Evolutionary conservation across 2,888 invertebrate genomes (phyloP).

Genomic region (Amiota minor): DNA sequence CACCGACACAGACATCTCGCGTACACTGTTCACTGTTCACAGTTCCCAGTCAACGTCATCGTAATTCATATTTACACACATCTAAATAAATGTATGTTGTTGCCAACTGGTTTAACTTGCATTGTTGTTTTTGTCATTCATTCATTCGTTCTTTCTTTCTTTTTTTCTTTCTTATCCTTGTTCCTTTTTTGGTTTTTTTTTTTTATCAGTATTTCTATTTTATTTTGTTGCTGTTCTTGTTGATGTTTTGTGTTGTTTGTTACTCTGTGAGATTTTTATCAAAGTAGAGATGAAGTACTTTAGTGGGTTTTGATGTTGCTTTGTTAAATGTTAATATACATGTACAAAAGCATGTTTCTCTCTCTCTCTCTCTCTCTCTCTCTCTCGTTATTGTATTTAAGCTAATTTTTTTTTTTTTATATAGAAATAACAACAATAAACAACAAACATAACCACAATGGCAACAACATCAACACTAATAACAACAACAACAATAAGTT

Average conservation of each 20-base stretch:
- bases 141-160: conserved; percentile 36
- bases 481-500: conserved; percentile 39
- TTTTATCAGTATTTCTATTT: conserved; percentile 37
- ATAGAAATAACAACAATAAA: conserved; percentile 43
- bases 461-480: conserved; percentile 17
- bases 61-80: conserved; percentile 33
- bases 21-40: not conserved
- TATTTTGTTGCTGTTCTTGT: not conserved
- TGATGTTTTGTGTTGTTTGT: conserved; percentile 2
- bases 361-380: conserved; percentile 39
- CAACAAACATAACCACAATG: conserved; percentile 34
- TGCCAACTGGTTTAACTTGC: conserved; percentile 18
- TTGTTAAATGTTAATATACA: conserved; percentile 39
- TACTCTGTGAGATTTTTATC: conserved; percentile 56
- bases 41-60: conserved; percentile 15
- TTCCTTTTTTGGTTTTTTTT: conserved; percentile 7
- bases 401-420: conserved; percentile 63
- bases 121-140: not conserved
- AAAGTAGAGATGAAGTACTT: conserved; percentile 58
- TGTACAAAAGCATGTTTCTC: too few species aligned
- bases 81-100: conserved; percentile 35
- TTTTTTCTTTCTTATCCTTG: conserved; percentile 40
- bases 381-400: conserved; percentile 54
- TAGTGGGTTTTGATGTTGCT: conserved; percentile 55
- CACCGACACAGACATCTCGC: not conserved